Evolutionary conservation across 2,888 invertebrate species (phyloP), one percentile per base, ranked within the genome.

Genomic region (Ommatoiulus sabulosus): DNA sequence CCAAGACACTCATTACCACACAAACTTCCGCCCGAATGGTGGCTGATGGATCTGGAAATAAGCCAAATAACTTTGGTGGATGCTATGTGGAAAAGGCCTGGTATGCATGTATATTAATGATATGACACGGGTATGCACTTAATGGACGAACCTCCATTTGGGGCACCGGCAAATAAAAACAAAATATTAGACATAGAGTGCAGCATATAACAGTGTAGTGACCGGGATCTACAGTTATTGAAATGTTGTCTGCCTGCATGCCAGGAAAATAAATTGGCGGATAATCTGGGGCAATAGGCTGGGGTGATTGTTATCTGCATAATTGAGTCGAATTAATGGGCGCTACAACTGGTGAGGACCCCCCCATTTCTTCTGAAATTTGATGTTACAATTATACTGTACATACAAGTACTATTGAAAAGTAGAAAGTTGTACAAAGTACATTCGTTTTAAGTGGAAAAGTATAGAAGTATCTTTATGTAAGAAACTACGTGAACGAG

Each of bases 41-140:
- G 80, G 80, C 80, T 80, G 80, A 80, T 80, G 80, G 80, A 80
- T 80, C 80, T 80, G 80, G 80, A 80, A 80, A 35, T 80, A 35
- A 35, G 80, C 80, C 80, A 80, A 80, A 80, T 35, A 80, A 80
- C 80, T 80, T 80, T 4, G 72, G 80, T 15, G 35, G 35, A 80
- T 80, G 35, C 80, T 10, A 80, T 43, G 80, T 43, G 80, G 3
- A 80, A 24, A 15, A 80, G 80, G 35, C 35, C 15, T 24, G 35
- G 80, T 35, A 80, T 43, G 35, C 15, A 20, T 15, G 15, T 20
- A 43, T 80, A 80, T 80, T 80, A 80, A 80, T 80, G 80, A 80
- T 35, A 80, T 43, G 35, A 80, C 80, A 80, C 15, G 80, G 80
- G 80, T 72, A 24, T 35, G 80, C 72, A 72, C 72, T 72, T 72